Conservation (phyloP, 1,140 invertebrate genomes). For the Odontomachus brunneus region DNA sequence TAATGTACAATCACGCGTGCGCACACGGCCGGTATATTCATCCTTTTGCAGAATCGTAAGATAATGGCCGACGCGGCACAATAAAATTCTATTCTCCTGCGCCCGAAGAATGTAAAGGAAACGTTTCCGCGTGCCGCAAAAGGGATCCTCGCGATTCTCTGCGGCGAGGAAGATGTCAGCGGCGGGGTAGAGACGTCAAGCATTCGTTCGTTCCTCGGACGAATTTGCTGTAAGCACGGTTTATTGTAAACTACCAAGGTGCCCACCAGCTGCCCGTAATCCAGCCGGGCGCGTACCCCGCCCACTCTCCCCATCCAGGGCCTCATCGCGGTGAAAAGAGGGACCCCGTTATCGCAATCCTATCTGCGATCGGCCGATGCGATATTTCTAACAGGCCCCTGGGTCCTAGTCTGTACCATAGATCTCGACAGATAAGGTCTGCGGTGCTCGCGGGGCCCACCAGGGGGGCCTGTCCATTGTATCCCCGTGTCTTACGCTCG, state of each 20-base stretch:
- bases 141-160: conserved; percentile 45
- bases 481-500: conserved; percentile 65
- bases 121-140: conserved; percentile 37
- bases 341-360: conserved; percentile 75
- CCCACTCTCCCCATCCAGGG: conserved; percentile 48
- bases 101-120: conserved; percentile 10
- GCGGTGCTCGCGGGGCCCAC: conserved; percentile 81
- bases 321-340: conserved; percentile 78
- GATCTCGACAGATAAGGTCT: conserved; percentile 80
- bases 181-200: not conserved
- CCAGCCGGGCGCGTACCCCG: conserved; percentile 67
- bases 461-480: conserved; percentile 79
- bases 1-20: conserved; percentile 4
- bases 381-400: conserved; percentile 84
- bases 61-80: conserved; percentile 35
- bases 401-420: conserved; percentile 75
- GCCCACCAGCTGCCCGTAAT: conserved; percentile 82
- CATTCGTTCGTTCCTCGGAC: conserved; percentile 39
- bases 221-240: conserved; percentile 69
- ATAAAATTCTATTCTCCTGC: conserved; percentile 18
- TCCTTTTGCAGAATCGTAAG: conserved; percentile 11
- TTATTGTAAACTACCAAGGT: conserved; percentile 77
- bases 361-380: conserved; percentile 79
- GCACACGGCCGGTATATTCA: conserved; percentile 17
- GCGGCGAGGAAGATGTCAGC: conserved; percentile 69